A percentile compares a stretch with the other conserved stretches of the same genome.
phyloP scores from a whole-genome alignment of 2,797 vertebrate species.

The Manis pentadactyla region DNA sequence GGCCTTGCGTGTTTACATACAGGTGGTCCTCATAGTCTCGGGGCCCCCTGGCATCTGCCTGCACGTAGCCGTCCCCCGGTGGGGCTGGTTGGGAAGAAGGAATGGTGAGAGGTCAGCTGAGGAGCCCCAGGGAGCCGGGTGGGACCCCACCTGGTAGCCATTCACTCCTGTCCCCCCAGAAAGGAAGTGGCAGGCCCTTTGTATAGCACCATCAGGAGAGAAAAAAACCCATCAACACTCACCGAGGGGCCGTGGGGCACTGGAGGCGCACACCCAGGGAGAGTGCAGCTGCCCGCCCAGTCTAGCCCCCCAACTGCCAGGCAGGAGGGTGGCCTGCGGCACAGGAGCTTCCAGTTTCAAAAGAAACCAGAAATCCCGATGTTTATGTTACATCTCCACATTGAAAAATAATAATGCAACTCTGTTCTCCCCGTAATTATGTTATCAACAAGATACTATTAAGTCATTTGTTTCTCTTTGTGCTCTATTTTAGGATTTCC shows the following conservation, averaged over 20 bases:
- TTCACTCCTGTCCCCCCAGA: neutral
- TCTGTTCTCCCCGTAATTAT: neutral
- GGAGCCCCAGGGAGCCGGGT: too few relatives aligned
- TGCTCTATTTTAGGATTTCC: neutral
- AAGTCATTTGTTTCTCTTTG: neutral
- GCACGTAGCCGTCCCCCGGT: constrained; percentile 93
- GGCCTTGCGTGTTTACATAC: constrained; percentile 96
- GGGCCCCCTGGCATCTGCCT: constrained; percentile 91
- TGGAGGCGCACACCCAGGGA: neutral
- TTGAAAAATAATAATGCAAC: neutral
- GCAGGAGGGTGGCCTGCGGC: neutral
- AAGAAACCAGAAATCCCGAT: neutral
- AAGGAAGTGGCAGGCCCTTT: rapidly evolving
- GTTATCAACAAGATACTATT: neutral
- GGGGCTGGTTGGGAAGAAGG: constrained; percentile 72
- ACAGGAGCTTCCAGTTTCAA: neutral
- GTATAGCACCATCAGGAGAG: too few relatives aligned
- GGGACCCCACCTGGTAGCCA: neutral
- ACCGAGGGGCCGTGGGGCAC: too few relatives aligned
- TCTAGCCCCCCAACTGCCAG: neutral
- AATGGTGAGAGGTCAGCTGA: rapidly evolving
- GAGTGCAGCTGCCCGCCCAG: too few relatives aligned
- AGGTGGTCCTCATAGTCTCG: constrained; percentile 96
- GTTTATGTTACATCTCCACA: too few relatives aligned
- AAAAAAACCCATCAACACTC: neutral